phyloP scores from a whole-genome alignment of 1,140 invertebrate genomes.

The Myzus persicae region DNA sequence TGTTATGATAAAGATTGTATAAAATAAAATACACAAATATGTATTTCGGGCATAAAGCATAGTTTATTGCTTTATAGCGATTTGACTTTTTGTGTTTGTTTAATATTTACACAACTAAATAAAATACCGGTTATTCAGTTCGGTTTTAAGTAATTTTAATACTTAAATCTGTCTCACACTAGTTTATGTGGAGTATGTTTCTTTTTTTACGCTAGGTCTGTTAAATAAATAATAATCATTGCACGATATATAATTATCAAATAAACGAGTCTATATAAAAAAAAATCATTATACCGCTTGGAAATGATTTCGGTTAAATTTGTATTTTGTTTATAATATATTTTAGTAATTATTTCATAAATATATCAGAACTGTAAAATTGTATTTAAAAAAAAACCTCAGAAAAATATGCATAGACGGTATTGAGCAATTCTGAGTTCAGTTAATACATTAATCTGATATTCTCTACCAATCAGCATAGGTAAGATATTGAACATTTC shows the following conservation, averaged over 20 bases:
- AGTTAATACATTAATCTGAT: background rate
- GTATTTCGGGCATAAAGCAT: background rate
- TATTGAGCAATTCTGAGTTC: background rate
- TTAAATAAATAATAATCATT: background rate
- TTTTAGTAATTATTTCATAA: conserved; percentile 3
- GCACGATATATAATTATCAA: background rate
- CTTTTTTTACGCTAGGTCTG: background rate
- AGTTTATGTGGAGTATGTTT: background rate
- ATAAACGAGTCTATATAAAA: background rate
- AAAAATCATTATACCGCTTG: background rate
- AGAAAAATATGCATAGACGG: no score
- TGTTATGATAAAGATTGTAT: background rate
- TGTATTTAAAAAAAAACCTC: background rate
- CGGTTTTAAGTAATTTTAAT: background rate
- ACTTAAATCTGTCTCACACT: background rate
- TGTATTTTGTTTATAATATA: background rate
- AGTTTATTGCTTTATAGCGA: conserved; percentile 5
- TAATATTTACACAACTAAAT: background rate
- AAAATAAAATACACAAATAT: conserved; percentile 13
- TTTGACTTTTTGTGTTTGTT: background rate
- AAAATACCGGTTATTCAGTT: background rate
- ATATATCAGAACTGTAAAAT: no score
- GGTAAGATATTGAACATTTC: no score
- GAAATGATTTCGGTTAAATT: background rate
- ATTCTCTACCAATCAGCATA: no score